Evolutionary conservation across 2,888 invertebrate species (phyloP).

Genomic region (Drosophila sordidapex): DNA sequence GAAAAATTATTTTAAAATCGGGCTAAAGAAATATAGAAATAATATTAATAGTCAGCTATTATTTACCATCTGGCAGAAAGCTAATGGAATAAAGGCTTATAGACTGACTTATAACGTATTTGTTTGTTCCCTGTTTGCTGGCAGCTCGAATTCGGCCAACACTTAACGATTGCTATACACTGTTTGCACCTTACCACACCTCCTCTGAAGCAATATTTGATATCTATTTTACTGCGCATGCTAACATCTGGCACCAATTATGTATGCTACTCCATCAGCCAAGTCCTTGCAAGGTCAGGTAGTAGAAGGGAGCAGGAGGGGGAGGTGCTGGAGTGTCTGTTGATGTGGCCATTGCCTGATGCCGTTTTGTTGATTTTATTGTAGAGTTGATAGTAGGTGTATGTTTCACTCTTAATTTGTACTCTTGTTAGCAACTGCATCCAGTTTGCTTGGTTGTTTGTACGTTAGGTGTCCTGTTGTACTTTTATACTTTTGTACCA

Average conservation of each 20-base stretch:
- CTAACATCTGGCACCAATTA: slow-evolving; percentile 33
- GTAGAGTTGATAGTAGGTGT: slow-evolving; percentile 48
- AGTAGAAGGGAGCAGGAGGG: background rate
- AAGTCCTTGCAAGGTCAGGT: slow-evolving; percentile 1
- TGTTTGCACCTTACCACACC: too few relatives aligned
- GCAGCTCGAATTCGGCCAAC: slow-evolving; percentile 38
- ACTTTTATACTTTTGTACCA: slow-evolving; percentile 1
- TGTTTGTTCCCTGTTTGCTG: slow-evolving; percentile 19
- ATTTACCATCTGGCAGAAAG: background rate
- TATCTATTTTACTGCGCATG: slow-evolving; percentile 44
- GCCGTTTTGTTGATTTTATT: slow-evolving; percentile 64
- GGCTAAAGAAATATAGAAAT: background rate
- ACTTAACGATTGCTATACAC: slow-evolving; percentile 7
- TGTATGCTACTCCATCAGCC: slow-evolving; percentile 26
- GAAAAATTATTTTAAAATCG: background rate
- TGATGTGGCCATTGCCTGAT: slow-evolving; percentile 17
- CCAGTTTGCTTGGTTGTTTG: slow-evolving; percentile 48
- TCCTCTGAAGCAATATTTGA: slow-evolving; percentile 46
- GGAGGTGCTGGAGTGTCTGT: slow-evolving; percentile 22
- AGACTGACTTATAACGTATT: slow-evolving; percentile 26
- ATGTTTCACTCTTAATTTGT: slow-evolving; percentile 44
- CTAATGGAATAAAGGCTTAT: slow-evolving; percentile 26
- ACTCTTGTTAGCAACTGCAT: slow-evolving; percentile 38
- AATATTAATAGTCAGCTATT: background rate
- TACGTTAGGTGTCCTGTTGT: slow-evolving; percentile 11